Evolutionary conservation across 2,797 vertebrate species (phyloP), one percentile per base, ranked within the genome.

Genomic region (Potorous gilbertii): DNA sequence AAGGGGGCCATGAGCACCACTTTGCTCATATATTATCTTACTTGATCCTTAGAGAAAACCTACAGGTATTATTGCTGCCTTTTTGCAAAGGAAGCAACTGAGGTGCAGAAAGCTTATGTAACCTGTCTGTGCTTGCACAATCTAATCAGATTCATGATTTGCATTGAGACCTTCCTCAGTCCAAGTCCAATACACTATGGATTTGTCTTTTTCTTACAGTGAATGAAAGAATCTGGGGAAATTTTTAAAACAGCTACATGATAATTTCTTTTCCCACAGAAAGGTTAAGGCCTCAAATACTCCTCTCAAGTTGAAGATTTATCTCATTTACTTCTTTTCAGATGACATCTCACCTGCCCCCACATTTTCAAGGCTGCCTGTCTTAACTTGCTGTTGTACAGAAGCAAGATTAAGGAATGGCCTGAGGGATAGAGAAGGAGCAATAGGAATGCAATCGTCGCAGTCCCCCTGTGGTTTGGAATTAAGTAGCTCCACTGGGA

Each of bases 351-450:
- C 90, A 89, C 87, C 59, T 93, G 87, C 28, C 91, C 90, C 4
- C 95, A 40, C 31, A 91, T 1, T 40, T 90, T 96, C 50, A 55
- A 24, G 74, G 54, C 66, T 89, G 3, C 56, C 55, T 57, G 54
- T 91, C 50, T 62, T 46, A 97, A 54, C 0, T 91, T 96, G 27
- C 24, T 92, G 0, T 97, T 97, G 55, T 96, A 95, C 92, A 96
- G n/a, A 31, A 97, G 97, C 92, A 97, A 46, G 92, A 98, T 55
- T 55, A 93, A 40, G 0, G 95, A 97, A 24, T 98, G 97, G 28
- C 96, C 0, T 0, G 27, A 24, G 0, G 97, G 94, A 93, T 98
- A 98, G 56, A 40, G 0, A 8, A 56, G 1, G n/a, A 89, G 29
- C 40, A 95, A 0, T 0, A 31, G 0, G 5, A 91, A 1, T 0